Percentiles rank a stretch among this genome's conserved stretches.
Conservation (phyloP, 1,140 invertebrate species). For the Linepithema humile region DNA sequence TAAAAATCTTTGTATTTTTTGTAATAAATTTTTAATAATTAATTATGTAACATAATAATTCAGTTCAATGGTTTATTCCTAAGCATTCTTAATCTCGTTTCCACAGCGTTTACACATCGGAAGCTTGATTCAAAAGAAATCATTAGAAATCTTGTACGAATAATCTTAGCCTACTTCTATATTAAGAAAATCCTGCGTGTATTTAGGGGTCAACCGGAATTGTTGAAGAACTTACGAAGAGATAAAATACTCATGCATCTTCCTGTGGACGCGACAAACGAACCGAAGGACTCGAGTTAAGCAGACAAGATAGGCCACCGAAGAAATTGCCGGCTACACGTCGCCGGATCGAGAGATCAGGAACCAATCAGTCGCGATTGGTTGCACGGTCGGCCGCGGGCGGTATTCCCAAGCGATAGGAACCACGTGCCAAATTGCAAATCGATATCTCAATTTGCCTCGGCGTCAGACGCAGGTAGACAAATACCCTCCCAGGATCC, state of each 20-base stretch:
- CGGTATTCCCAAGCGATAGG: slow-evolving; percentile 44
- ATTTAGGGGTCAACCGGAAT: background rate
- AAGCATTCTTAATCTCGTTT: too few species aligned
- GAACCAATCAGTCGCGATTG: slow-evolving; percentile 65
- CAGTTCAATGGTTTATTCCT: too few species aligned
- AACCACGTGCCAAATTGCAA: slow-evolving; percentile 71
- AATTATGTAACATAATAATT: too few species aligned
- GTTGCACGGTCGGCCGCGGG: slow-evolving; percentile 46
- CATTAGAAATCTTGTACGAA: too few species aligned
- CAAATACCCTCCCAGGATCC: slow-evolving; percentile 53
- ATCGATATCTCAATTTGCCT: slow-evolving; percentile 72
- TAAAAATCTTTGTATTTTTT: too few species aligned
- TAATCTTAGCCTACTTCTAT: too few species aligned
- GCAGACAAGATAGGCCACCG: background rate
- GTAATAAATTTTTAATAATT: too few species aligned
- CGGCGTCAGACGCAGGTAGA: slow-evolving; percentile 69
- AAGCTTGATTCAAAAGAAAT: too few species aligned
- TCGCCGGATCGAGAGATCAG: slow-evolving; percentile 45
- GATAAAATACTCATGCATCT: background rate
- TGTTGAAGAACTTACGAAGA: background rate
- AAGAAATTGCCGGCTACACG: slow-evolving; percentile 23
- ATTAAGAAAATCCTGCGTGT: background rate
- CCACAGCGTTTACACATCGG: too few species aligned
- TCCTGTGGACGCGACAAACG: background rate
- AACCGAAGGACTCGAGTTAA: background rate